phyloP scores from a whole-genome alignment of 2,113 vertebrate genomes.

The Etheostoma spectabile region DNA sequence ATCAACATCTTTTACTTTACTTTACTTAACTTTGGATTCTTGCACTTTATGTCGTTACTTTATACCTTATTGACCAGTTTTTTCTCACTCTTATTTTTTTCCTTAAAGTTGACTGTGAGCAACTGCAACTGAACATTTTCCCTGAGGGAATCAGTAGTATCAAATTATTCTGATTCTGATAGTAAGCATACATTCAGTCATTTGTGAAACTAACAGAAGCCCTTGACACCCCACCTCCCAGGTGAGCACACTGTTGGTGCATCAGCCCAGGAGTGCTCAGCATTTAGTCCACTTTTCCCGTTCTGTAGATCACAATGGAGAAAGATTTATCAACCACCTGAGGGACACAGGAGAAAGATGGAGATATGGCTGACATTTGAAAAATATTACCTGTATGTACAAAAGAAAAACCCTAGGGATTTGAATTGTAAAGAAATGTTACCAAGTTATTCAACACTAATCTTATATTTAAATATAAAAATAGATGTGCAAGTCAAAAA shows the following conservation, averaged over 20 bases:
- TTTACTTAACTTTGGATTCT: too few relatives aligned
- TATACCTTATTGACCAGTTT: too few relatives aligned
- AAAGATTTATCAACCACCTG: conserved; percentile 96
- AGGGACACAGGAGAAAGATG: neutral
- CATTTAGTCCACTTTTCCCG: conserved; percentile 89
- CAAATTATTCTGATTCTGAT: too few relatives aligned
- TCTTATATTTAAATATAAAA: neutral
- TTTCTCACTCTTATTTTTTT: too few relatives aligned
- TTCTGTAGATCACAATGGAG: conserved; percentile 90
- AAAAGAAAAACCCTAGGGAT: neutral
- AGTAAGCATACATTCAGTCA: neutral
- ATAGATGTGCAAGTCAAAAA: neutral
- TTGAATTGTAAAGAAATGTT: neutral
- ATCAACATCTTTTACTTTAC: too few relatives aligned
- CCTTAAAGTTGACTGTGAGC: too few relatives aligned
- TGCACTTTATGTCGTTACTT: too few relatives aligned
- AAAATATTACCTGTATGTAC: neutral
- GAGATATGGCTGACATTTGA: neutral
- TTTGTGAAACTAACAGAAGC: neutral
- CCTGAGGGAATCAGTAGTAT: too few relatives aligned
- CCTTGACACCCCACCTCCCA: conserved; percentile 87
- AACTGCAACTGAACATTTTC: too few relatives aligned
- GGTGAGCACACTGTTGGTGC: conserved; percentile 88
- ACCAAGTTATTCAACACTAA: neutral
- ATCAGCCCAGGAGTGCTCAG: conserved; percentile 93